These are phyloP conservation scores for Cynopterus sphinx DNA, from an alignment of 2,797 vertebrate genomes.

Conservation along the genomic window DNA sequence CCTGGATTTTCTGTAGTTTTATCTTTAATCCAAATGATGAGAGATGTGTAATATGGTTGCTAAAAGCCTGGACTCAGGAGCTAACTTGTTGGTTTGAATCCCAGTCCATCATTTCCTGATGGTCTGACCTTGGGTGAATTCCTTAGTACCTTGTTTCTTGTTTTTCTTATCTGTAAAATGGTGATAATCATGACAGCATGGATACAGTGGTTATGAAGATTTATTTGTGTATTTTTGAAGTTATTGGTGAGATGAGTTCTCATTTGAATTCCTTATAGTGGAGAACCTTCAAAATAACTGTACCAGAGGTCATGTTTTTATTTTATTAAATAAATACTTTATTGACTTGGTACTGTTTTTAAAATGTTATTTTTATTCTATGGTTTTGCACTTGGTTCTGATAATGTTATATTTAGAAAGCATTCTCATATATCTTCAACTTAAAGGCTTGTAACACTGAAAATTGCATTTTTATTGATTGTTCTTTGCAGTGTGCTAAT, in stretches of 20 bases:
- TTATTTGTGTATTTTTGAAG: conserved; percentile 14
- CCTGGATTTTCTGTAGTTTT: neutral
- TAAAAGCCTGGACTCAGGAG: neutral
- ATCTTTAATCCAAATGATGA: neutral
- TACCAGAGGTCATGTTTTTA: conserved; percentile 11
- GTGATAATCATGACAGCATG: neutral
- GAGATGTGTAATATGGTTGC: neutral
- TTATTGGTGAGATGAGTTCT: neutral
- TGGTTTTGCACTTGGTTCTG: conserved; percentile 43
- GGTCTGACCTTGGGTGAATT: neutral
- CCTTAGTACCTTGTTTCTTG: neutral
- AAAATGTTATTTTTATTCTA: conserved; percentile 65
- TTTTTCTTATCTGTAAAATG: conserved; percentile 41
- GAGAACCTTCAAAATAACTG: conserved; percentile 23
- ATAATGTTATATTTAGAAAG: conserved; percentile 65
- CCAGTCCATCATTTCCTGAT: neutral
- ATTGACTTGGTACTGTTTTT: conserved; percentile 57
- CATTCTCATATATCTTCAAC: conserved; percentile 67
- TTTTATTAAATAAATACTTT: conserved; percentile 62
- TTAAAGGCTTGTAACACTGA: conserved; percentile 65
- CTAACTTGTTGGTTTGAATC: neutral
- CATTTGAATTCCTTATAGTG: conserved; percentile 29
- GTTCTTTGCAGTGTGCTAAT: conserved; percentile 39
- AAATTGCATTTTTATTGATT: conserved; percentile 75
- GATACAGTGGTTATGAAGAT: neutral